Evolutionary conservation across 35 echinoderm and acorn worm species (phyloP).

Genomic region (Lytechinus pictus): DNA sequence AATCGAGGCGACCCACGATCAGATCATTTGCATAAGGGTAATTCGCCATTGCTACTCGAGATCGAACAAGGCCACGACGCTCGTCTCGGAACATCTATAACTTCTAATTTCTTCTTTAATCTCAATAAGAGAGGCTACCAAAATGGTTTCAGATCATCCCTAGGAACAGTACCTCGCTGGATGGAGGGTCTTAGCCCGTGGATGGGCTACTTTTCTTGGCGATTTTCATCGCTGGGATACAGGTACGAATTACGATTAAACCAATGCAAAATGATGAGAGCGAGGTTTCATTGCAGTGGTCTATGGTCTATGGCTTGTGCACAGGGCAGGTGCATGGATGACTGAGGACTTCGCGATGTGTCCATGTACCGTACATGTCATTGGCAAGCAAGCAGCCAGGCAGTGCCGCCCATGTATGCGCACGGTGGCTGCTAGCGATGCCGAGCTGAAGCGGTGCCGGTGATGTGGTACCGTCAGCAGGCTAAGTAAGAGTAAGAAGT

Average conservation of each 20-base stretch:
- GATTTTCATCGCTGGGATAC: slow-evolving; percentile 76
- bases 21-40: slow-evolving; percentile 12
- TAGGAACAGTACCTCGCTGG: slow-evolving; percentile 74
- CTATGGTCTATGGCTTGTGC: background rate
- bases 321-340: slow-evolving; percentile 17
- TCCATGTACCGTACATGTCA: background rate
- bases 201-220: slow-evolving; percentile 87
- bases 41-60: slow-evolving; percentile 23
- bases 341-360: background rate
- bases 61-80: background rate
- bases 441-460: too few species aligned
- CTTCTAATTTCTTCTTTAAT: background rate
- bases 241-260: slow-evolving; percentile 53
- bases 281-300: background rate
- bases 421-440: background rate
- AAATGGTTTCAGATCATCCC: slow-evolving; percentile 66
- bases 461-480: too few species aligned
- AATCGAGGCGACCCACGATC: background rate
- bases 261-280: background rate
- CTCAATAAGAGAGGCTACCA: slow-evolving; percentile 3
- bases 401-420: background rate
- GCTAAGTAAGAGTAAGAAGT: too few species aligned
- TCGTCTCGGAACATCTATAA: background rate
- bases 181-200: slow-evolving; percentile 98
- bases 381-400: background rate